These are phyloP conservation scores for Oxyruncus cristatus DNA, from an alignment of 2,113 vertebrate species.

Conservation along the genomic window DNA sequence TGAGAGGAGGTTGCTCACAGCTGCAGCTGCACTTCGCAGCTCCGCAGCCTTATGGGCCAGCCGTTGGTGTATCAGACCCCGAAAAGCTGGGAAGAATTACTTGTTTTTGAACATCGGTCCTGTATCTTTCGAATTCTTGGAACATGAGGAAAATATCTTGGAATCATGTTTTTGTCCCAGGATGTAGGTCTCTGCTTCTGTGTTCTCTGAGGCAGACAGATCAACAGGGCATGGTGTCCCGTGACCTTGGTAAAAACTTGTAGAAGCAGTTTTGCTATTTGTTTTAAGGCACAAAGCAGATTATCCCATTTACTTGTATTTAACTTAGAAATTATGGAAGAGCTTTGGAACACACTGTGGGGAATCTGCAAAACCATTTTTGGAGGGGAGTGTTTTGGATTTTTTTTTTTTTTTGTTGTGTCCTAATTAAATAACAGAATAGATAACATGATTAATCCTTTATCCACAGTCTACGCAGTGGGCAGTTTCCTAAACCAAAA, in stretches of 20 bases:
- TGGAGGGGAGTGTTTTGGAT: background rate
- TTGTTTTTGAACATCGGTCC: background rate
- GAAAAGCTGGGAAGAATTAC: background rate
- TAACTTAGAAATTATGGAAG: background rate
- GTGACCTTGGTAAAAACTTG: background rate
- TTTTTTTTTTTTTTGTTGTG: background rate
- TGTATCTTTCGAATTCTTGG: background rate
- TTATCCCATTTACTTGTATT: background rate
- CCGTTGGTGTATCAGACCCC: fast-evolving
- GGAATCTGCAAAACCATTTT: background rate
- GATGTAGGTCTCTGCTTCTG: background rate
- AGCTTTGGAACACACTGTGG: background rate
- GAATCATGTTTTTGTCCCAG: background rate
- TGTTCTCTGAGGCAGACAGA: background rate
- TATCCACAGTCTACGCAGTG: background rate
- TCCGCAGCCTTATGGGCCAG: background rate
- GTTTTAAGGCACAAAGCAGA: background rate
- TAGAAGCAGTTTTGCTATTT: background rate
- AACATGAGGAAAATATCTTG: background rate
- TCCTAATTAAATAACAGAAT: background rate
- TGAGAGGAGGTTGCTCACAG: background rate
- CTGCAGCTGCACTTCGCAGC: background rate
- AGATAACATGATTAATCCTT: background rate
- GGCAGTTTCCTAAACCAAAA: background rate
- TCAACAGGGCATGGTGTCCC: background rate